Conservation (phyloP, 2,797 vertebrate species). For the Enteromius unitaeniatus region DNA sequence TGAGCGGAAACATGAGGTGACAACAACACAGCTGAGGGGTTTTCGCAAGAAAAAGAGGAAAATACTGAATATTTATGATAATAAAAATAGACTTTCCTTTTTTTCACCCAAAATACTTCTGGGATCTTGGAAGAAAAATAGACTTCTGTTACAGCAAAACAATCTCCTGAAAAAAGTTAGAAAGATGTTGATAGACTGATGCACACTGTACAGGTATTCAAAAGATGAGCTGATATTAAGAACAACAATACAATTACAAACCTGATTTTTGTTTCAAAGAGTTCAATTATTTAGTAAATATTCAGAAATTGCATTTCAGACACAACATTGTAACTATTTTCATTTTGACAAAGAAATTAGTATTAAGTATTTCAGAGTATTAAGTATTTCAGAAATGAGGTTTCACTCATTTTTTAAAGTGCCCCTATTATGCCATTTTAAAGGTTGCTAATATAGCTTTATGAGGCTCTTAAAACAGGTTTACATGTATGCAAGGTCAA, state of each 20-base stretch:
- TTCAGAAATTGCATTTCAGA: neutral
- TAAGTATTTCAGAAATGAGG: neutral
- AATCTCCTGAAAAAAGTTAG: neutral
- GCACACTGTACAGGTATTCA: neutral
- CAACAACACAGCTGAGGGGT: slow-evolving; percentile 39
- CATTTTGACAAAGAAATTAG: neutral
- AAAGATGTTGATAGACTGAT: neutral
- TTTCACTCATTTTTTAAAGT: too few species aligned
- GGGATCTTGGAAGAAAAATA: neutral
- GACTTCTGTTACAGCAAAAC: neutral
- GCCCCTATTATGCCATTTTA: too few species aligned
- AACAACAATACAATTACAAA: neutral
- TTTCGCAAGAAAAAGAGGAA: slow-evolving; percentile 15
- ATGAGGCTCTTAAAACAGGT: too few species aligned
- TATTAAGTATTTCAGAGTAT: neutral
- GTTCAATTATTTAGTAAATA: neutral
- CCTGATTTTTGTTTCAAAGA: neutral
- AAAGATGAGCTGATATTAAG: neutral
- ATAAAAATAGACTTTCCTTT: neutral
- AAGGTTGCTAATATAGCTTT: too few species aligned
- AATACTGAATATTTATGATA: neutral
- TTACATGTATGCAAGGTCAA: too few species aligned
- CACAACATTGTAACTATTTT: neutral
- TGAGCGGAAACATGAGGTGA: slow-evolving; percentile 35
- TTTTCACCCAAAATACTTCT: neutral